Conservation (phyloP, 1,140 invertebrate species). For the Drosophila fuyamai region DNA sequence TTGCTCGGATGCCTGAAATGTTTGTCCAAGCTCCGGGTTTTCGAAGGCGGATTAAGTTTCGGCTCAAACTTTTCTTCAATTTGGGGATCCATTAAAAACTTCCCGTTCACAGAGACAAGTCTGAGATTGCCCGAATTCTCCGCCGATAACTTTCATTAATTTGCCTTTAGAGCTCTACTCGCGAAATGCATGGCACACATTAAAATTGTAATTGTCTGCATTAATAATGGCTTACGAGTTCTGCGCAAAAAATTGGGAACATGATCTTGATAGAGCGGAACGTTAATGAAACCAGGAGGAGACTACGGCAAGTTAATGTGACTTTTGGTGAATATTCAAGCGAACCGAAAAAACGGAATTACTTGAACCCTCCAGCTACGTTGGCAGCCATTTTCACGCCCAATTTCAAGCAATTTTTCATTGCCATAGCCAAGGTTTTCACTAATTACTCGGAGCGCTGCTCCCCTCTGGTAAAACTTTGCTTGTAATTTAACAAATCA, state of each 20-base stretch:
- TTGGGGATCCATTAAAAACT: slow-evolving; percentile 54
- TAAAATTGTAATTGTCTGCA: slow-evolving; percentile 53
- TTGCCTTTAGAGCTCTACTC: slow-evolving; percentile 12
- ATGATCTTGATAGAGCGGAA: slow-evolving; percentile 45
- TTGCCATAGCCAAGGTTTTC: slow-evolving; percentile 61
- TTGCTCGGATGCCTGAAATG: slow-evolving; percentile 25
- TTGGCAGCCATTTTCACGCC: slow-evolving; percentile 63
- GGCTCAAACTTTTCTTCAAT: slow-evolving; percentile 36
- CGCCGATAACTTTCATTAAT: slow-evolving; percentile 51
- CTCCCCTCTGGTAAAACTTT: slow-evolving; percentile 56
- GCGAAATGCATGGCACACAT: slow-evolving; percentile 25
- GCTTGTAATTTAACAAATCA: slow-evolving; percentile 69
- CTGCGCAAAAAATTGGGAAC: slow-evolving; percentile 23
- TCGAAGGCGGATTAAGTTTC: slow-evolving; percentile 34
- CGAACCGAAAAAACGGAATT: not conserved
- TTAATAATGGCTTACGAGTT: slow-evolving; percentile 48
- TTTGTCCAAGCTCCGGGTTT: slow-evolving; percentile 24
- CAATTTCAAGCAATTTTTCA: slow-evolving; percentile 76
- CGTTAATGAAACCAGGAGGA: slow-evolving; percentile 36
- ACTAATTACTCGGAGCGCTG: slow-evolving; percentile 64
- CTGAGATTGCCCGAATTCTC: slow-evolving; percentile 33
- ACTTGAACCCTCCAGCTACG: slow-evolving; percentile 4
- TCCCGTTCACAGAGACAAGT: slow-evolving; percentile 18
- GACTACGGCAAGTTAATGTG: slow-evolving; percentile 22
- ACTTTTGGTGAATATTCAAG: slow-evolving; percentile 10